Base-by-base conservation (phyloP, 2,888 invertebrate genomes). In the Microctonus hyperodae region DNA sequence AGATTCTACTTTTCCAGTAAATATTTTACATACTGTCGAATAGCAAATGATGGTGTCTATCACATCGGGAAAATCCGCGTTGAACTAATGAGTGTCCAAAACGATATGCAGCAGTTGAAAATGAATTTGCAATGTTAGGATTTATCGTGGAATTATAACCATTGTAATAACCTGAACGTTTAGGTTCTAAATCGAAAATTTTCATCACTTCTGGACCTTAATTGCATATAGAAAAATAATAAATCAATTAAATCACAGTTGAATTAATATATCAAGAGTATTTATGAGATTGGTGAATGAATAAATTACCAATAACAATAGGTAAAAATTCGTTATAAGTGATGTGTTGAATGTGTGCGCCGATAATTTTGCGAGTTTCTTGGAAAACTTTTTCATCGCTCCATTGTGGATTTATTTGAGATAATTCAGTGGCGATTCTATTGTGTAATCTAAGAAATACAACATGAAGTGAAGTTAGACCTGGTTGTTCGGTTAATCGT, bases 11-110 rank as follows among this genome's bases (percentile, higher is more conserved):
- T n/a, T 20, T 16, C 20, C 20, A 44, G 2, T 44, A 4, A n/a
- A 48, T 55, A 4, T 37, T 57, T 20, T 22, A 86, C 90, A 88
- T 81, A 94, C 94, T 94, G 72, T 91, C 91, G 55, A 87, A 86
- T 66, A 93, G 84, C 0, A 90, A 88, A 48, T 88, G 86, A 78
- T 93, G 92, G 73, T 89, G 87, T 9, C 87, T 86, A 76, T 94
- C 92, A 75, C 88, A 91, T 69, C 94, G 87, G 70, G 92, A 86
- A 80, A 95, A 91, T 10, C 91, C 89, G 6, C 89, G 88, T 78
- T 95, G 94, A 2, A 96, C 93, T 71, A 96, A 85, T 51, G 95
- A 94, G 81, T 95, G 95, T 0, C 95, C 95, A 81, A 95, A 95
- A 23, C 95, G 87, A 83, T 93, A 95, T 2, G 95, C 95, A 0